These are phyloP conservation scores for Lasiommata megera DNA, from an alignment of 2,888 invertebrate genomes.

Conservation along the genomic window DNA sequence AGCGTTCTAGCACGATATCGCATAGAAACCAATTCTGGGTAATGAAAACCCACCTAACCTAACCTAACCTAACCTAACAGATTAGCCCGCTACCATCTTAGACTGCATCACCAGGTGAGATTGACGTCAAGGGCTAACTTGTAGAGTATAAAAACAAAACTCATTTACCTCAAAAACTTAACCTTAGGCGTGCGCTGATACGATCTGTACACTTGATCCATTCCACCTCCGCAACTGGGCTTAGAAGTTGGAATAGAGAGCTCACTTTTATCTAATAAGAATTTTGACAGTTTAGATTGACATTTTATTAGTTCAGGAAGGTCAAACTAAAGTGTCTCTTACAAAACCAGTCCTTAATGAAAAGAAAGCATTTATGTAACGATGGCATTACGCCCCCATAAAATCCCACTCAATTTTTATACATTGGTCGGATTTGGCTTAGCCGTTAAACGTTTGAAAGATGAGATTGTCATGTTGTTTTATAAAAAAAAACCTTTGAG, in stretches of 20 bases:
- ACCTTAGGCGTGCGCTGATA: too few species aligned
- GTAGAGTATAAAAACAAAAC: too few species aligned
- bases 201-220: too few species aligned
- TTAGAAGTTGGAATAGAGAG: not conserved
- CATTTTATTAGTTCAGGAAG: constrained; percentile 27
- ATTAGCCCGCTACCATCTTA: too few species aligned
- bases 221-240: not conserved
- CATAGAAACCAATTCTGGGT: too few species aligned
- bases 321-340: constrained; percentile 35
- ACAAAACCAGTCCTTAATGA: constrained; percentile 42
- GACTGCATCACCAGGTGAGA: too few species aligned
- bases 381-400: constrained; percentile 51
- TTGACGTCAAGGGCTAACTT: too few species aligned
- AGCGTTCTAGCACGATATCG: too few species aligned
- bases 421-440: constrained; percentile 39
- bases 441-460: constrained; percentile 60
- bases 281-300: constrained; percentile 19
- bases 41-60: too few species aligned
- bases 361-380: constrained; percentile 47
- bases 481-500: constrained; percentile 36
- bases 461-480: constrained; percentile 50
- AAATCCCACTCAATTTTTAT: constrained; percentile 54
- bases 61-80: too few species aligned
- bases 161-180: too few species aligned
- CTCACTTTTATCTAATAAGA: constrained; percentile 1